Percentiles rank a stretch among this genome's conserved stretches.
phyloP scores from a whole-genome alignment of 2,113 vertebrate species.

The Urocynchramus pylzowi region DNA sequence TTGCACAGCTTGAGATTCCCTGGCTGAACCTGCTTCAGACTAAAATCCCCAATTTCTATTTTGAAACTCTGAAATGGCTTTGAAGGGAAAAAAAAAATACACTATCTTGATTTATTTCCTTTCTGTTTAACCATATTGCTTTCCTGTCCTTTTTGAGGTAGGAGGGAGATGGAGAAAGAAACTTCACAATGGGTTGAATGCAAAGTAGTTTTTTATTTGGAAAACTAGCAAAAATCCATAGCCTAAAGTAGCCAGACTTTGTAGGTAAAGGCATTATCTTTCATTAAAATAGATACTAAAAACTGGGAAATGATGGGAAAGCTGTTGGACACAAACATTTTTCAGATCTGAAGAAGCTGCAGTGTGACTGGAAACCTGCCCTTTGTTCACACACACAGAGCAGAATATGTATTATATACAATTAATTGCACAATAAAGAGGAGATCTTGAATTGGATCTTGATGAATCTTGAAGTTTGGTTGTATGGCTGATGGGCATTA shows the following conservation, averaged over 20 bases:
- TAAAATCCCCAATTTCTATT: neutral
- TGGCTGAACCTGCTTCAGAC: neutral
- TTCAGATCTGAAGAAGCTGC: neutral
- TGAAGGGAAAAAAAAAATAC: neutral
- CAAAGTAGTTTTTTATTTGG: neutral
- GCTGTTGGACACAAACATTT: neutral
- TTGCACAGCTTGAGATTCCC: neutral
- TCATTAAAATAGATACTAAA: neutral
- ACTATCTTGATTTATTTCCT: neutral
- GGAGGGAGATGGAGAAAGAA: neutral
- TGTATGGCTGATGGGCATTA: neutral
- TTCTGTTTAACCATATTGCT: neutral
- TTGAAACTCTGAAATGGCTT: neutral
- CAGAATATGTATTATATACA: neutral
- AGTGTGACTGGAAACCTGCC: neutral
- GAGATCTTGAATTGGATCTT: neutral
- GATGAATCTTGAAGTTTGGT: neutral
- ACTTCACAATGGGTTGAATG: neutral
- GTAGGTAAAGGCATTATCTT: neutral
- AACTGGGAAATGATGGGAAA: neutral
- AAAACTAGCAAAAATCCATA: neutral
- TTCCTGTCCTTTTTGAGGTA: neutral
- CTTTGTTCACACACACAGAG: neutral
- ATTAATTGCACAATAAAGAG: neutral
- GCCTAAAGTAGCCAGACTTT: neutral